phyloP scores from a whole-genome alignment of 2,797 vertebrate species.

The Orientallactaga sibirica region DNA sequence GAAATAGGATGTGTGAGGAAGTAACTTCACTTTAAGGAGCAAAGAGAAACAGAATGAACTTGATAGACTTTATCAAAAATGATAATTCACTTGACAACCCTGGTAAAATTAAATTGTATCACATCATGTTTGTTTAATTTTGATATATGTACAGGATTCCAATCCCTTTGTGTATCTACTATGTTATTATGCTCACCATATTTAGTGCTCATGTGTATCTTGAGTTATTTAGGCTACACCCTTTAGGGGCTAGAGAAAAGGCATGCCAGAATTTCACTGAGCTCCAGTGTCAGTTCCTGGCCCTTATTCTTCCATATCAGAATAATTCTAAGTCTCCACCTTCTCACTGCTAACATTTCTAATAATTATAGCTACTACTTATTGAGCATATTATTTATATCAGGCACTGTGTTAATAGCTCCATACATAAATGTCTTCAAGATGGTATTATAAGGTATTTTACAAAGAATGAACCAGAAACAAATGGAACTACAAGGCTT shows the following conservation, averaged over 20 bases:
- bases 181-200: not conserved
- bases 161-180: not conserved
- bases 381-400: not conserved
- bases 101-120: constrained; percentile 4
- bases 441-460: not conserved
- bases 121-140: not conserved
- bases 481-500: not conserved
- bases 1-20: not conserved
- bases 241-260: not conserved
- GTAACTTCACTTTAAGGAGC: constrained; percentile 26
- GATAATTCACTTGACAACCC: not conserved
- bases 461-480: constrained; percentile 1
- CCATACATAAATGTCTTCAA: not conserved
- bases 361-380: constrained; percentile 6
- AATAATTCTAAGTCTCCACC: not conserved
- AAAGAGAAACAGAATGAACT: not conserved
- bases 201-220: not conserved
- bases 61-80: not conserved
- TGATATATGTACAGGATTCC: not conserved
- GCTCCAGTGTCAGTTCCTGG: not conserved
- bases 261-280: not conserved
- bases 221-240: not conserved
- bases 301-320: not conserved
- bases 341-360: not conserved
- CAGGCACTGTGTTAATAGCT: not conserved